phyloP scores from a whole-genome alignment of 2,113 vertebrate genomes.

The Archilochus colubris region DNA sequence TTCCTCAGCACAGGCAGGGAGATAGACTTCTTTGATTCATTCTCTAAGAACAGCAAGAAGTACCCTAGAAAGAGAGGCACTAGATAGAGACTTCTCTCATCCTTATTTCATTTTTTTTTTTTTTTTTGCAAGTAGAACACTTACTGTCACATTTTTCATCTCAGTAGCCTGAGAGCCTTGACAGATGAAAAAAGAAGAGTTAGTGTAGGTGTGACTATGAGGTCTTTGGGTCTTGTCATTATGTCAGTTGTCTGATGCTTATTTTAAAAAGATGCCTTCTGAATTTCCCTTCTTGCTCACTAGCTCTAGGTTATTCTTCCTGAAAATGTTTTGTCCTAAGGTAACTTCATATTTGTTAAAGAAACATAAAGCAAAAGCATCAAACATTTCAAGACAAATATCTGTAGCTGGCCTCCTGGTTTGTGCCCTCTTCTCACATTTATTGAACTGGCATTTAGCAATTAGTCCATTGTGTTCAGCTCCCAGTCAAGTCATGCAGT shows the following conservation, averaged over 20 bases:
- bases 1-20: not conserved
- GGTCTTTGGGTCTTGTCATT: not conserved
- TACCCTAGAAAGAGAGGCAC: not conserved
- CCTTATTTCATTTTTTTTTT: not conserved
- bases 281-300: not conserved
- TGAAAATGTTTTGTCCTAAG: not conserved
- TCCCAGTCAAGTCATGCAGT: not conserved
- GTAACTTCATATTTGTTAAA: not conserved
- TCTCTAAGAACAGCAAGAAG: not conserved
- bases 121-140: not conserved
- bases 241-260: not conserved
- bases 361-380: not conserved
- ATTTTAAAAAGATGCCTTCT: not conserved
- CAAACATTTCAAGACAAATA: not conserved
- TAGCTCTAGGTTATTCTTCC: not conserved
- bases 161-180: not conserved
- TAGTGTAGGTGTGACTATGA: not conserved
- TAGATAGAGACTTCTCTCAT: not conserved
- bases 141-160: not conserved
- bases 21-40: not conserved
- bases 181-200: not conserved
- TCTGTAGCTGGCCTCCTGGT: not conserved
- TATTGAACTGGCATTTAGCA: not conserved
- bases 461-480: not conserved
- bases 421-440: not conserved